A percentile compares a stretch with the other conserved stretches of the same genome.
Conservation (phyloP, 1,140 invertebrate species). For the Hycleus cichorii region DNA sequence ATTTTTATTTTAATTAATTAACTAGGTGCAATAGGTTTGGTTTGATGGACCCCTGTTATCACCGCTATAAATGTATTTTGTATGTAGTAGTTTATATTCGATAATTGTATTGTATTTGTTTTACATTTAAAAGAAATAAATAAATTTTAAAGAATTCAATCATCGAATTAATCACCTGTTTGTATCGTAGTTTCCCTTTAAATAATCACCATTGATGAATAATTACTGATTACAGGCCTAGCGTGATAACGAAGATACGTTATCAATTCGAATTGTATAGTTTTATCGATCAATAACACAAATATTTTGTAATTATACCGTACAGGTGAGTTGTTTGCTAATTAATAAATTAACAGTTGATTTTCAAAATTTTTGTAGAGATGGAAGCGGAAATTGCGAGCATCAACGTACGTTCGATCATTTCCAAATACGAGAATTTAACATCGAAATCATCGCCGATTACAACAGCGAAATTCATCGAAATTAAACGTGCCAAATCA, state of each 20-base stretch:
- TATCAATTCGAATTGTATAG: background rate
- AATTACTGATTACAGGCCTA: background rate
- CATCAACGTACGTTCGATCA: background rate
- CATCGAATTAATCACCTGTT: too few species aligned
- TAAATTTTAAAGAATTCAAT: too few species aligned
- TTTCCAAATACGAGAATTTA: slow-evolving; percentile 6
- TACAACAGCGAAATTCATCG: too few species aligned
- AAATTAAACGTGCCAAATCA: background rate
- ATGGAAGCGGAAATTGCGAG: background rate
- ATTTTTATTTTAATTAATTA: background rate
- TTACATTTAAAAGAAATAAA: slow-evolving; percentile 11
- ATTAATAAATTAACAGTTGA: background rate
- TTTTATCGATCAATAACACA: background rate
- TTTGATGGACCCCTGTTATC: slow-evolving; percentile 18
- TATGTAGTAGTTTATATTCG: slow-evolving; percentile 14
- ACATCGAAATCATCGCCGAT: background rate
- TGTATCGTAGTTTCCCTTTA: too few species aligned
- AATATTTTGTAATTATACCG: background rate
- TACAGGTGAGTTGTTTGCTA: background rate
- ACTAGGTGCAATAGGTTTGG: slow-evolving; percentile 4
- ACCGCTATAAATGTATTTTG: slow-evolving; percentile 19
- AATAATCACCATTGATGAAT: too few species aligned
- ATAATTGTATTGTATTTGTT: slow-evolving; percentile 16
- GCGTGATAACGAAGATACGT: background rate
- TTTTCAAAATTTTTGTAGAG: background rate